A percentile compares a stretch with the other conserved stretches of the same genome.
Evolutionary conservation across 64 coral and sea anemone genomes (phyloP).

Genomic region (Stylophora pistillata): DNA sequence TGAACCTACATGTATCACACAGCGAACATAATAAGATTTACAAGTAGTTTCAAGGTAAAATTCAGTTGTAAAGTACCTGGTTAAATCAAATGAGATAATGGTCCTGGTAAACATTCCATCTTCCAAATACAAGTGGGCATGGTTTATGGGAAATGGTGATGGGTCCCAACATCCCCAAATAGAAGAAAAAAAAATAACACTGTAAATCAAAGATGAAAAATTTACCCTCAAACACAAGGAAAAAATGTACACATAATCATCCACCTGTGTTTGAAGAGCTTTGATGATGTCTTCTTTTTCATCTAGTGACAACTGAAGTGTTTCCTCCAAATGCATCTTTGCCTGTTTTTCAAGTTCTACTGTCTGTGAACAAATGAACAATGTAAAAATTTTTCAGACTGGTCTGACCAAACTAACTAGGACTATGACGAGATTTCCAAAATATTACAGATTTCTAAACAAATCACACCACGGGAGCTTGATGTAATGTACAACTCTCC

Average conservation of each 20-base stretch:
- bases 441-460: no score
- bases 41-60: neutral
- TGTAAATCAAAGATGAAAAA: neutral
- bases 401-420: no score
- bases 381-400: neutral
- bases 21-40: neutral
- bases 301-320: slow-evolving; percentile 85
- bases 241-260: neutral
- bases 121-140: neutral
- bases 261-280: slow-evolving; percentile 93
- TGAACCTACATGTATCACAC: slow-evolving; percentile 54
- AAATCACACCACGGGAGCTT: no score
- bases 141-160: neutral
- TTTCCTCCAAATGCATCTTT: slow-evolving; percentile 96
- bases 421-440: no score
- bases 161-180: neutral
- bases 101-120: neutral
- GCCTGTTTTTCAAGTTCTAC: slow-evolving; percentile 97
- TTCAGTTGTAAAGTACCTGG: neutral
- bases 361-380: slow-evolving; percentile 46
- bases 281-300: slow-evolving; percentile 97
- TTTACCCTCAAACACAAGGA: neutral
- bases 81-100: no score
- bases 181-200: neutral
- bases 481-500: no score